Evolutionary conservation across 2,888 invertebrate species (phyloP).

Genomic region (Trichopoda pennipes): DNA sequence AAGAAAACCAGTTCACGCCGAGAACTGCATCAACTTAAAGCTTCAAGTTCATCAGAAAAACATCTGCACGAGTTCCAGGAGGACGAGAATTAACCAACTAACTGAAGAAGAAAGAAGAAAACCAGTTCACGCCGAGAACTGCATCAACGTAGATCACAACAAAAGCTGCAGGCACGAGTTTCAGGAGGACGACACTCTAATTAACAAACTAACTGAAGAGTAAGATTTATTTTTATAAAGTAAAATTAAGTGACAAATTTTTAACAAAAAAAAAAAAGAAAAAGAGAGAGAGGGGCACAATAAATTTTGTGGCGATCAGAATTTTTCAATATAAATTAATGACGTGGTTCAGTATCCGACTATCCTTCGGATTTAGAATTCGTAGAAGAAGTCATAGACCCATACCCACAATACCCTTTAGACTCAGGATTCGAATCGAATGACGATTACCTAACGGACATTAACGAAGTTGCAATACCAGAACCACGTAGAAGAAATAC

Average conservation of each 20-base stretch:
- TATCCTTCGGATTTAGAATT: conserved; percentile 30
- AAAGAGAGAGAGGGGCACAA: no score
- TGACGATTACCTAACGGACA: conserved; percentile 11
- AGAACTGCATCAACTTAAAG: no score
- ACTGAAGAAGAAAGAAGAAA: background rate
- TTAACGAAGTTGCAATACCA: conserved; percentile 1
- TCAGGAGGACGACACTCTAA: conserved; percentile 12
- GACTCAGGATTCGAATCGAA: conserved; percentile 28
- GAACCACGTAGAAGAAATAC: conserved; percentile 17
- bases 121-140: no score
- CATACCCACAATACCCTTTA: conserved; percentile 17
- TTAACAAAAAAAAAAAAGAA: no score
- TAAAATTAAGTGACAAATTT: no score
- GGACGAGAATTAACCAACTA: no score
- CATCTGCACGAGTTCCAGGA: no score
- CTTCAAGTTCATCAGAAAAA: no score
- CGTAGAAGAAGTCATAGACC: background rate
- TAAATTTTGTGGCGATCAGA: conserved; percentile 7
- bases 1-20: no score
- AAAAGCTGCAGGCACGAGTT: background rate
- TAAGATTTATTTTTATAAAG: background rate
- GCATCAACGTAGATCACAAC: no score
- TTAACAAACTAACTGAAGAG: background rate
- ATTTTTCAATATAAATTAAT: background rate
- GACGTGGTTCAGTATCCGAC: conserved; percentile 22